Base-by-base conservation (phyloP, 2,888 invertebrate species). In the Steromphala cineraria region DNA sequence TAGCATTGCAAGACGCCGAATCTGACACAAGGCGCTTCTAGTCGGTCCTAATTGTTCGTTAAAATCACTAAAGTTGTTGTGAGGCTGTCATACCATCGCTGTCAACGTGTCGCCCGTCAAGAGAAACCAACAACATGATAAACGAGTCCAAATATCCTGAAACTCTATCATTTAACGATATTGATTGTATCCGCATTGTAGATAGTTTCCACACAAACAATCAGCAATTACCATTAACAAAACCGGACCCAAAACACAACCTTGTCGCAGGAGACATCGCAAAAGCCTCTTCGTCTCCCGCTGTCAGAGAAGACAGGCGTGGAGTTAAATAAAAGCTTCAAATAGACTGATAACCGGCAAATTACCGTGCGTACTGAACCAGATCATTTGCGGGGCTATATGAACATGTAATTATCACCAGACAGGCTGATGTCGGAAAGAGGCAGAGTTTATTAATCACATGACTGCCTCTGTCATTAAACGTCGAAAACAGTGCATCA, bases 281-380 rank as follows among this genome's bases (percentile, higher is more conserved):
- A 4, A 62, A 28, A 8, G 28, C 62, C 24, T 62, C 62, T 62
- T 62, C 28, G 62, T 62, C 62, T 28, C 62, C 62, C 62, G 62
- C 62, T 62, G 62, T 62, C 62, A 28, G 24, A 62, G 62, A 15
- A 28, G 62, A 62, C 62, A 62, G 62, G 28, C 62, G 62, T 62
- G 62, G 62, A 62, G 28, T 28, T 28, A 62, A 62, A 28, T 28
- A 62, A 62, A 62, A 28, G 62, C 28, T 62, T 62, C 62, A 62
- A 62, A 62, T 62, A 62, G 62, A 62, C 62, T 62, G 62, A 62
- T 62, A 62, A 62, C 62, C 62, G 62, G 62, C 62, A 62, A 62
- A 62, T 62, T 62, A 62, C 62, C 62, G 24, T n/a, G 28, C 15
- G 24, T 28, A 62, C 13, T 62, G 28, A 62, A 62, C 62, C 62